A percentile compares a stretch with the other conserved stretches of the same genome.
phyloP scores from a whole-genome alignment of 1,140 invertebrate species.

The Aleiodes sp. region DNA sequence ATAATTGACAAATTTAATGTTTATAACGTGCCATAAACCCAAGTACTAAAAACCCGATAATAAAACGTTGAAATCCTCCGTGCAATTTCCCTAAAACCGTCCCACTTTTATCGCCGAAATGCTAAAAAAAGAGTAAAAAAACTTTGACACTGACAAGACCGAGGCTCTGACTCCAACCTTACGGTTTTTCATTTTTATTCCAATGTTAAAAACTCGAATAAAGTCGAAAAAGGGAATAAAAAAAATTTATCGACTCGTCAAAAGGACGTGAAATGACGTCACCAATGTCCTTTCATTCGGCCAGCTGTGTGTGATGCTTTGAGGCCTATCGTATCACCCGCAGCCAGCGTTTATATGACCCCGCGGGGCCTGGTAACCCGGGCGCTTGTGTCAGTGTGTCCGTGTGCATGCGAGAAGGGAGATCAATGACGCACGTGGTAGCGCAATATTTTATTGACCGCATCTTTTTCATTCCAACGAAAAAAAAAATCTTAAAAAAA shows the following conservation, averaged over 20 bases:
- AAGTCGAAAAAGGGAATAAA: not conserved
- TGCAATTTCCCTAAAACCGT: not conserved
- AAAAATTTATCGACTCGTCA: conserved; percentile 1
- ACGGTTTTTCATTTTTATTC: conserved; percentile 1
- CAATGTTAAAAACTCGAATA: too few relatives aligned
- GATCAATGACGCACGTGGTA: conserved; percentile 1
- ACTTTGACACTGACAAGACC: too few relatives aligned
- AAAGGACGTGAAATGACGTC: conserved; percentile 3
- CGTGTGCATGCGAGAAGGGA: not conserved
- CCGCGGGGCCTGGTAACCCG: not conserved
- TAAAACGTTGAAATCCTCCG: not conserved
- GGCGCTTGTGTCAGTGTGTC: not conserved
- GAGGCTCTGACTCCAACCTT: too few relatives aligned
- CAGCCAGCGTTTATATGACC: too few relatives aligned
- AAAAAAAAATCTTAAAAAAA: too few relatives aligned
- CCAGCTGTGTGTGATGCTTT: too few relatives aligned
- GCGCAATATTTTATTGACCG: not conserved
- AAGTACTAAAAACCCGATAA: not conserved
- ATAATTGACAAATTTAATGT: too few relatives aligned
- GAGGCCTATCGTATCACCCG: too few relatives aligned
- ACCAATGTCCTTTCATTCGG: not conserved
- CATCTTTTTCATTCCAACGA: not conserved
- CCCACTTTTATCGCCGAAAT: too few relatives aligned
- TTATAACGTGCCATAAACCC: too few relatives aligned
- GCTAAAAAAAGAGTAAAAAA: too few relatives aligned